A percentile compares a stretch with the other conserved stretches of the same genome.
These are phyloP conservation scores for Phocides pigmalion DNA, from an alignment of 1,140 invertebrate species.

Conservation along the genomic window DNA sequence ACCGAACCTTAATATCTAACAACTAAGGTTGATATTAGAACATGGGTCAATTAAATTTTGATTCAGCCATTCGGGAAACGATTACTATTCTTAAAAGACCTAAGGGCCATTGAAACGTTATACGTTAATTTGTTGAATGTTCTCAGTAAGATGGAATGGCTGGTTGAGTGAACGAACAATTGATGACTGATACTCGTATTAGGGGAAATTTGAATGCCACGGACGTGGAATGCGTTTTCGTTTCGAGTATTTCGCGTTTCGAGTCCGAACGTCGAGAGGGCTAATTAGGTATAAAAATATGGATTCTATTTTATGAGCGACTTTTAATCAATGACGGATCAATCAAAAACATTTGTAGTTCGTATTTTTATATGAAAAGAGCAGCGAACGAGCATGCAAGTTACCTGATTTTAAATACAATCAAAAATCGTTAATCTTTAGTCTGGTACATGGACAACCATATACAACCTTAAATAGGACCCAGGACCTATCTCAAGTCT, in stretches of 20 bases:
- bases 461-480: no score
- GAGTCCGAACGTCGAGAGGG: not conserved
- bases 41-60: constrained; percentile 6
- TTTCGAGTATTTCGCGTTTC: constrained; percentile 3
- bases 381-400: no score
- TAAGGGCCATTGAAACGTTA: constrained; percentile 32
- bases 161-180: constrained; percentile 25
- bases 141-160: constrained; percentile 9
- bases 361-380: no score
- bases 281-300: constrained; percentile 5
- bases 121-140: constrained; percentile 37
- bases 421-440: no score
- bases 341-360: no score
- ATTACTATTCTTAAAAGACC: constrained; percentile 38
- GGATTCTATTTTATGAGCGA: constrained; percentile 1
- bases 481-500: no score
- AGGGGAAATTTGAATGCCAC: constrained; percentile 26
- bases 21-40: constrained; percentile 3
- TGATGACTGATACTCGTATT: constrained; percentile 25
- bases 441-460: no score
- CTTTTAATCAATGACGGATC: no score
- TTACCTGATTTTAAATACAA: no score
- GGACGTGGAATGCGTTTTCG: not conserved
- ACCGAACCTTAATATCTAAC: not conserved
- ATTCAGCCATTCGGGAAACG: constrained; percentile 33